Evolutionary conservation across 2,888 invertebrate species (phyloP), one percentile per base, ranked within the genome.

Genomic region (Eupithecia pulchellata): DNA sequence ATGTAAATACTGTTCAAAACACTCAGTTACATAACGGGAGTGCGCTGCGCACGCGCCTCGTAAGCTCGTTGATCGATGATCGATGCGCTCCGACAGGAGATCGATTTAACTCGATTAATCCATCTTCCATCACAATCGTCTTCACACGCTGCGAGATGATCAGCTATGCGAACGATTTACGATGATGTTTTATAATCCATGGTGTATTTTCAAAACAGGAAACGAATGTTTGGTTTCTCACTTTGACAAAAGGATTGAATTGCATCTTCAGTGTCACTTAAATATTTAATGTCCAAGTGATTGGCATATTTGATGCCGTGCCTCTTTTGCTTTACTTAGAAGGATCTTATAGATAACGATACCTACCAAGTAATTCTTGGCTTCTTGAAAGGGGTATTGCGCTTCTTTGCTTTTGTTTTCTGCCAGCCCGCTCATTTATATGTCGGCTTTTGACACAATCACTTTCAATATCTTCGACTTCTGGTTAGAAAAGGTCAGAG

Each of bases 391-490:
- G 20, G 58, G 32, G 32, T n/a, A 60, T 60, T 20, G 30, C n/a
- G 30, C n/a, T 60, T 60, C 32, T n/a, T 30, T 60, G 58, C 30
- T n/a, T 58, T 58, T n/a, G 57, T 8, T 25, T 17, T 30, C 29
- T 32, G n/a, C 58, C 30, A 20, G 58, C 58, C n/a, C 17, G 25
- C 57, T 29, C 57, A 30, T 25, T 52, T 25, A 25, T 25, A n/a
- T 30, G 32, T n/a, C 30, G 11, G 32, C 29, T n/a, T 30, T 60
- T 60, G 58, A 60, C 58, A 30, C 58, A 30, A 60, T 60, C 58
- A n/a, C 30, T 60, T n/a, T 60, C 58, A 60, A 60, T 61, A 61
- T 61, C 34, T 61, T 13, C 14, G 13, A 61, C 34, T 25, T 61
- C 13, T 34, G 13, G 34, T 61, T 13, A 61, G 61, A 11, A 32